phyloP scores from a whole-genome alignment of 1,140 invertebrate species.

The Drosophila sulfurigaster region DNA sequence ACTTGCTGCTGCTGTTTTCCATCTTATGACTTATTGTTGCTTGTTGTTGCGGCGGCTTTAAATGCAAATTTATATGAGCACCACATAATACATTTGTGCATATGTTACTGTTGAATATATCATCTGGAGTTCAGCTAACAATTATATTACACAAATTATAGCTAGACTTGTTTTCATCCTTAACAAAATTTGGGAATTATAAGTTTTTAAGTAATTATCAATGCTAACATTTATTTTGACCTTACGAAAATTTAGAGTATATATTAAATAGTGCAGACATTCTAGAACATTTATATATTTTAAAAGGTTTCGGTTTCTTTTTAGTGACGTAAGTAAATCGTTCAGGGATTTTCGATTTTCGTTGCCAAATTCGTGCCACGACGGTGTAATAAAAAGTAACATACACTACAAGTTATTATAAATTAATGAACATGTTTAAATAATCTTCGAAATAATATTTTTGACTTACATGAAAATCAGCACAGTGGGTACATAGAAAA shows the following conservation, averaged over 20 bases:
- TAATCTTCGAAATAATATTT: neutral
- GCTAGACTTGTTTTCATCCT: no score
- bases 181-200: no score
- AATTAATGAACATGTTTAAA: neutral
- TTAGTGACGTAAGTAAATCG: no score
- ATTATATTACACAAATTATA: neutral
- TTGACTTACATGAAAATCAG: neutral
- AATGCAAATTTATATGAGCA: conserved; percentile 44
- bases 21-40: neutral
- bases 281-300: no score
- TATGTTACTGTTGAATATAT: neutral
- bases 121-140: neutral
- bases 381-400: neutral
- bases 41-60: conserved; percentile 30
- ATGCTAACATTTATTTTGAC: no score
- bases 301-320: no score
- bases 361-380: neutral
- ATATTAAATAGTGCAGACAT: no score
- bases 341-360: neutral
- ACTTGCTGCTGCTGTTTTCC: neutral
- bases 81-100: neutral
- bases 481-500: neutral
- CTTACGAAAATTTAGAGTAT: no score
- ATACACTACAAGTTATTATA: neutral
- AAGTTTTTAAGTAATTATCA: no score